These are phyloP conservation scores for Caenorhabditis sp. DNA, from an alignment of 2,888 invertebrate species.

Conservation along the genomic window DNA sequence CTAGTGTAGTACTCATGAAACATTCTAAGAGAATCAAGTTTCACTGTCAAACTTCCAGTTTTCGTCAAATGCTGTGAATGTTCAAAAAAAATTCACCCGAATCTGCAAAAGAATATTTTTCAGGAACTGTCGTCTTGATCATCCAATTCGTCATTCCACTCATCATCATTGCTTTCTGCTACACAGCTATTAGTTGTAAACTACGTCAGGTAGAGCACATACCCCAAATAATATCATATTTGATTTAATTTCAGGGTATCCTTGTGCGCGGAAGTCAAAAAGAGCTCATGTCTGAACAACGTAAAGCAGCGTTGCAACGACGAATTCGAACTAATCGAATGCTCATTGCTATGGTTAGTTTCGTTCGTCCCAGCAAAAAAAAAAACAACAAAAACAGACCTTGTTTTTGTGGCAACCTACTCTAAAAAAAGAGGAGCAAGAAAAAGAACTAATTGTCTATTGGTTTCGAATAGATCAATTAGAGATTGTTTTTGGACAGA, in stretches of 20 bases:
- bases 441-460: not conserved
- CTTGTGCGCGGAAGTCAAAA: constrained; percentile 50
- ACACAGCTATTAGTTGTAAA: constrained; percentile 64
- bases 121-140: constrained; percentile 65
- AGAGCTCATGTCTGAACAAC: constrained; percentile 61
- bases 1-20: too few relatives aligned
- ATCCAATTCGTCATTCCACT: constrained; percentile 69
- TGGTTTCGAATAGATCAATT: not conserved
- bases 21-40: too few relatives aligned
- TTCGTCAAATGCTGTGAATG: too few relatives aligned
- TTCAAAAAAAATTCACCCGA: too few relatives aligned
- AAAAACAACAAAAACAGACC: not conserved
- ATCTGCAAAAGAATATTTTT: too few relatives aligned
- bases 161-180: constrained; percentile 65
- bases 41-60: too few relatives aligned
- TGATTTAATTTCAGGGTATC: constrained; percentile 44
- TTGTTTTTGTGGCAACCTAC: not conserved
- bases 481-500: not conserved
- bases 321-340: constrained; percentile 93
- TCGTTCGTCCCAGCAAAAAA: not conserved
- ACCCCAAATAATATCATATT: too few relatives aligned
- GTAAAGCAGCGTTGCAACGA: constrained; percentile 75
- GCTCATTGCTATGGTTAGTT: constrained; percentile 88
- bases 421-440: not conserved
- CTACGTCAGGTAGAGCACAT: constrained; percentile 30